These are phyloP conservation scores for Sebastes miniatus DNA, from an alignment of 2,797 vertebrate species.

Conservation along the genomic window DNA sequence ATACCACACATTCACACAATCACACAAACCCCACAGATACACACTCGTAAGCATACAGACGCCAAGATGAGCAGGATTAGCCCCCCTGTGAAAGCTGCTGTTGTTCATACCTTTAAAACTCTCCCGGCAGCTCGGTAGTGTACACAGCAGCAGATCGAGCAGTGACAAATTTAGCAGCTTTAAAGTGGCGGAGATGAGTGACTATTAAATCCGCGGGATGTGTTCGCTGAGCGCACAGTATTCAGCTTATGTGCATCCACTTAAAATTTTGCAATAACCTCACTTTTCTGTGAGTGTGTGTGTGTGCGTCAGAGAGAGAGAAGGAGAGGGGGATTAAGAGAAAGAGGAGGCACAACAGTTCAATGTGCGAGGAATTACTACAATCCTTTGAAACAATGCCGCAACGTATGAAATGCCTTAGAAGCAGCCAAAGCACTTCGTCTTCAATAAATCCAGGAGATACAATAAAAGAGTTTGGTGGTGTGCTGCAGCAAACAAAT, in stretches of 20 bases:
- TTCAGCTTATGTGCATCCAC: slow-evolving; percentile 52
- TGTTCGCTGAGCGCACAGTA: slow-evolving; percentile 44
- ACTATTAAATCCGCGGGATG: slow-evolving; percentile 63
- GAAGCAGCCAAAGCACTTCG: slow-evolving; percentile 5
- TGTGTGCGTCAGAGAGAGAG: not conserved
- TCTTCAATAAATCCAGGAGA: slow-evolving; percentile 28
- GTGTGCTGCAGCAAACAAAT: slow-evolving; percentile 27
- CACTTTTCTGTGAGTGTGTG: slow-evolving; percentile 9
- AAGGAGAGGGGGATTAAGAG: slow-evolving; percentile 39
- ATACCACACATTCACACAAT: not conserved
- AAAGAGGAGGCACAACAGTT: slow-evolving; percentile 16
- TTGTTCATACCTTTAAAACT: slow-evolving; percentile 42
- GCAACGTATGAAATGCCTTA: slow-evolving; percentile 18
- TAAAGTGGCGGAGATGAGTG: slow-evolving; percentile 50
- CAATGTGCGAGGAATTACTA: slow-evolving; percentile 28
- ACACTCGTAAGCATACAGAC: slow-evolving; percentile 7
- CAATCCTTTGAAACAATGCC: slow-evolving; percentile 47
- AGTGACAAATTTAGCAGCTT: slow-evolving; percentile 60
- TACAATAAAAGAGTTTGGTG: slow-evolving; percentile 20
- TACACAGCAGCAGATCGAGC: slow-evolving; percentile 34
- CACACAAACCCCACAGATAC: not conserved
- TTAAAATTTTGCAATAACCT: slow-evolving; percentile 48
- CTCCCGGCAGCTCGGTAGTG: slow-evolving; percentile 33
- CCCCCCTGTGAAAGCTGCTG: slow-evolving; percentile 16
- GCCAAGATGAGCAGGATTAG: slow-evolving; percentile 45